phyloP scores from a whole-genome alignment of 2,113 vertebrate species.

The Coryphaenoides rupestris region DNA sequence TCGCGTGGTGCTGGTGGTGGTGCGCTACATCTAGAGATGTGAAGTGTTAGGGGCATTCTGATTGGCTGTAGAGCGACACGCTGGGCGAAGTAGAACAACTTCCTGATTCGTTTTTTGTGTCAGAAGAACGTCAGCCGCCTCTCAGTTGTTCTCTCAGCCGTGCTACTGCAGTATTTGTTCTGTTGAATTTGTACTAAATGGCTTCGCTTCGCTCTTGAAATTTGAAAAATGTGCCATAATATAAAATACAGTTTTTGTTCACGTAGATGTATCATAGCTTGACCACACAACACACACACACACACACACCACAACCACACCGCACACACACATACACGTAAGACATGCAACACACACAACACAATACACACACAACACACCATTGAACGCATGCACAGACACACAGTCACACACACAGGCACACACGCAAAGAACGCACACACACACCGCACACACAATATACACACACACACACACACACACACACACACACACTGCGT shows the following conservation, averaged over 20 bases:
- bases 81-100: not conserved
- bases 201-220: constrained; percentile 27
- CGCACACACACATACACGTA: constrained; percentile 29
- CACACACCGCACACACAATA: constrained; percentile 10
- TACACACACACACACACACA: constrained; percentile 35
- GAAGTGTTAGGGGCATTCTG: not conserved
- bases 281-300: not conserved
- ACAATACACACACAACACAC: not conserved
- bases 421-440: constrained; percentile 36
- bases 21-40: not conserved
- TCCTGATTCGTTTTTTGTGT: constrained; percentile 2
- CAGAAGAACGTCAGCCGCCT: constrained; percentile 16
- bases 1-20: not conserved
- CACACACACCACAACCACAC: constrained; percentile 5
- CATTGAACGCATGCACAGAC: not conserved
- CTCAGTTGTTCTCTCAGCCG: constrained; percentile 20
- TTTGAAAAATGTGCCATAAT: constrained; percentile 25
- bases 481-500: constrained; percentile 2
- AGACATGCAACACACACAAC: constrained; percentile 5
- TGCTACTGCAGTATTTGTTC: constrained; percentile 33
- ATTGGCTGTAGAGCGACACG: not conserved
- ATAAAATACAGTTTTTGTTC: constrained; percentile 17
- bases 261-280: constrained; percentile 14
- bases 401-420: not conserved
- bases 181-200: constrained; percentile 5